Conservation (phyloP, 2,113 vertebrate species). For the Oxyruncus cristatus region DNA sequence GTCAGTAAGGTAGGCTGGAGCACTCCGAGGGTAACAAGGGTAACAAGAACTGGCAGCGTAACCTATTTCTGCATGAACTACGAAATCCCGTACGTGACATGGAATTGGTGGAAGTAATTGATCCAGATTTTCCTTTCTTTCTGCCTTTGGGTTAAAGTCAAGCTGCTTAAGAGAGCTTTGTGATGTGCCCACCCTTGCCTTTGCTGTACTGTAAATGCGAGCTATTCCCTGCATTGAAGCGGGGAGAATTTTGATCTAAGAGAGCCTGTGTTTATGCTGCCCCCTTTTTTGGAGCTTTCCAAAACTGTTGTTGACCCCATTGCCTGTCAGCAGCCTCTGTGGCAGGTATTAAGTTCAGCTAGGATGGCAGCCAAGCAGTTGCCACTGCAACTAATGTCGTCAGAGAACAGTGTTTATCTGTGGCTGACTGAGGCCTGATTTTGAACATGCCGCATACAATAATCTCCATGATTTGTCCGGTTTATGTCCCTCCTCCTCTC, state of each 20-base stretch:
- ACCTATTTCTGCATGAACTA: background rate
- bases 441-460: background rate
- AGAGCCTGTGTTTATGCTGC: background rate
- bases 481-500: background rate
- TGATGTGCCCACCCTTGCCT: background rate
- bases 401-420: conserved; percentile 42
- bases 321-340: background rate
- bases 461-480: background rate
- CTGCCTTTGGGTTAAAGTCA: conserved; percentile 12
- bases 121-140: conserved; percentile 1
- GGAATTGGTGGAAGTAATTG: background rate
- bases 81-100: background rate
- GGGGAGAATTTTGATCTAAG: background rate
- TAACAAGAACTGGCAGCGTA: background rate
- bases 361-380: conserved; percentile 55
- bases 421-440: background rate
- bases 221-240: background rate
- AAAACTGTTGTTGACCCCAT: background rate
- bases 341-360: conserved; percentile 54
- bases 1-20: background rate
- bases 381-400: conserved; percentile 31
- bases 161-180: conserved; percentile 6
- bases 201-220: background rate
- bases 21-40: background rate
- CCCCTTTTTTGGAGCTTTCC: background rate